Conservation (phyloP, 1,140 invertebrate species). For the Temnothorax nylanderi region DNA sequence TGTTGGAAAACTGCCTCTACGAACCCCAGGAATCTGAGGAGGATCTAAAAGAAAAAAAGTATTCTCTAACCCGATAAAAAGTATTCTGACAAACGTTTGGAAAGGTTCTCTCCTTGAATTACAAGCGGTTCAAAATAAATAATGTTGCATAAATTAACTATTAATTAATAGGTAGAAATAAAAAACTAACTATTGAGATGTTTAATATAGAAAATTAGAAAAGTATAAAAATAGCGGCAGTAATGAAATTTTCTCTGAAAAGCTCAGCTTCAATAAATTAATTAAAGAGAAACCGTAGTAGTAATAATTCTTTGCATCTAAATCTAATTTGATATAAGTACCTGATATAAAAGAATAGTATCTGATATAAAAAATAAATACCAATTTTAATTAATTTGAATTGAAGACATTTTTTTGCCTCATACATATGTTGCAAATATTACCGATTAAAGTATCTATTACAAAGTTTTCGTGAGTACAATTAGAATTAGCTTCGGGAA, state of each 20-base stretch:
- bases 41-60: not conserved
- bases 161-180: not conserved
- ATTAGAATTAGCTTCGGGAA: too few species aligned
- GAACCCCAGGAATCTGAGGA: not conserved
- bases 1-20: slow-evolving; percentile 12
- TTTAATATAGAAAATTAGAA: not conserved
- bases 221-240: not conserved
- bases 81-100: not conserved
- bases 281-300: not conserved
- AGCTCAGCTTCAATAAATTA: not conserved
- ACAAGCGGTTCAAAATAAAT: not conserved
- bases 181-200: not conserved
- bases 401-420: not conserved
- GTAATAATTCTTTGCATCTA: not conserved
- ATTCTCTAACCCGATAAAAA: not conserved
- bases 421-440: not conserved
- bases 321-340: not conserved
- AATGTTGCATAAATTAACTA: not conserved
- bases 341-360: not conserved
- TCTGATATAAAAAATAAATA: not conserved
- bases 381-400: not conserved
- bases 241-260: slow-evolving; percentile 18
- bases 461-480: too few species aligned
- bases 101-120: not conserved
- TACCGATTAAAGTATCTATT: not conserved